Conservation (phyloP, 1,140 invertebrate genomes). For the Drosophila tristis region DNA sequence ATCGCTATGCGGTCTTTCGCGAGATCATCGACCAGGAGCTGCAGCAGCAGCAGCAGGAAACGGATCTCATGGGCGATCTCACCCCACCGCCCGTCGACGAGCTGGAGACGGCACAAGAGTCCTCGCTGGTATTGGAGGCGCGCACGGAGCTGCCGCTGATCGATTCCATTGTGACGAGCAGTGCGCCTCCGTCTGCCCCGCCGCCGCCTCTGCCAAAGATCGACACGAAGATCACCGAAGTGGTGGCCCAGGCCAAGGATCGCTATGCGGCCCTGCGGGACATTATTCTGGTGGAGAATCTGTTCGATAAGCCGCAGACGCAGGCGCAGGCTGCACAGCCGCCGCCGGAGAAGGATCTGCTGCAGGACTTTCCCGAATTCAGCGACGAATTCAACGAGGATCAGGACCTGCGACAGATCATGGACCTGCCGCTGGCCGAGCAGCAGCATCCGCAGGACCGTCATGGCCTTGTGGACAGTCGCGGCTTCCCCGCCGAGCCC, state of each 20-base stretch:
- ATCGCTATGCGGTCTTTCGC: conserved; percentile 93
- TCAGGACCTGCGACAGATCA: conserved; percentile 75
- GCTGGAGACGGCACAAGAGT: conserved; percentile 24
- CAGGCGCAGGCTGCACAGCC: conserved; percentile 66
- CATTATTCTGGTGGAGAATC: conserved; percentile 87
- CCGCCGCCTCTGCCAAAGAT: conserved; percentile 59
- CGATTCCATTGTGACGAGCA: conserved; percentile 18
- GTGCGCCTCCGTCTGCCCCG: conserved; percentile 4
- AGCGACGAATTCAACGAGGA: conserved; percentile 80
- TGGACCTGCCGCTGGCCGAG: conserved; percentile 61
- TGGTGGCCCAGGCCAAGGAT: conserved; percentile 85
- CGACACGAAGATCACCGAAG: conserved; percentile 84
- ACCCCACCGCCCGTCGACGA: conserved; percentile 54
- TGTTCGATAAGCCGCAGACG: conserved; percentile 85
- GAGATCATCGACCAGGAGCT: conserved; percentile 91
- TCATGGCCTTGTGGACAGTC: conserved; percentile 68
- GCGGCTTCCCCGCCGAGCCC: conserved; percentile 72
- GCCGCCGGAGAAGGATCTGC: conserved; percentile 55
- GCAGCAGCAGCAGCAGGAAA: conserved; percentile 85
- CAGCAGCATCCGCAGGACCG: conserved; percentile 26
- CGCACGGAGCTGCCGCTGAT: conserved; percentile 26
- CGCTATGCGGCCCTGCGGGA: conserved; percentile 89
- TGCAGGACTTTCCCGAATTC: conserved; percentile 76
- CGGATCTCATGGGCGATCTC: conserved; percentile 77
- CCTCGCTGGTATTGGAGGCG: conserved; percentile 8